These are phyloP conservation scores for Camelus bactrianus DNA, from an alignment of 2,113 vertebrate genomes.

Conservation along the genomic window DNA sequence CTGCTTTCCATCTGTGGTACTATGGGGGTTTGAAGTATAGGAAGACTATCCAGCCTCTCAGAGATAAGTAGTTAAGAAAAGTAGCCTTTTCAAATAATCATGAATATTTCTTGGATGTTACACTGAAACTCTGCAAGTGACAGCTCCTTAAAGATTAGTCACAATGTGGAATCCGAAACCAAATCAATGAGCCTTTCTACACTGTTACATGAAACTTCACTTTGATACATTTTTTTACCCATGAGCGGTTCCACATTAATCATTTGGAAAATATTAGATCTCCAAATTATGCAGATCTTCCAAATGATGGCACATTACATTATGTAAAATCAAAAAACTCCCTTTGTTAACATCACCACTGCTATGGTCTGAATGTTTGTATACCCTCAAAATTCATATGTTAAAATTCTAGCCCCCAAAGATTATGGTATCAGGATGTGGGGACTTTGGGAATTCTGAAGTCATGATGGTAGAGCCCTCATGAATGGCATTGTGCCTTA, in stretches of 20 bases:
- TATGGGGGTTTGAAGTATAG: conserved; percentile 16
- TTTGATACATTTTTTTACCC: conserved; percentile 19
- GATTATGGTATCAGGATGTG: not conserved
- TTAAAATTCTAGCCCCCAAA: not conserved
- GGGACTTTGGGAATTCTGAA: not conserved
- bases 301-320: conserved; percentile 28
- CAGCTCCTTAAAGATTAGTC: conserved; percentile 36
- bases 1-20: not conserved
- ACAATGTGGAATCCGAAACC: conserved; percentile 31
- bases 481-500: not conserved
- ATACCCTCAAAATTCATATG: not conserved
- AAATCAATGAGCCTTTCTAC: conserved; percentile 36
- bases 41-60: not conserved
- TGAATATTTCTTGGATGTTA: conserved; percentile 44
- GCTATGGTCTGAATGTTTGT: not conserved
- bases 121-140: not conserved
- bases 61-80: conserved; percentile 18
- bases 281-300: conserved; percentile 27
- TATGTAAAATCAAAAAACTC: conserved; percentile 4
- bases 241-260: not conserved
- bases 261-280: conserved; percentile 31
- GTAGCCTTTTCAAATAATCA: conserved; percentile 33
- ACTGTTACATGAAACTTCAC: not conserved
- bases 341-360: not conserved
- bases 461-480: not conserved